Evolutionary conservation across 1,140 invertebrate genomes (phyloP).

Genomic region (Rhagoletis pomonella): DNA sequence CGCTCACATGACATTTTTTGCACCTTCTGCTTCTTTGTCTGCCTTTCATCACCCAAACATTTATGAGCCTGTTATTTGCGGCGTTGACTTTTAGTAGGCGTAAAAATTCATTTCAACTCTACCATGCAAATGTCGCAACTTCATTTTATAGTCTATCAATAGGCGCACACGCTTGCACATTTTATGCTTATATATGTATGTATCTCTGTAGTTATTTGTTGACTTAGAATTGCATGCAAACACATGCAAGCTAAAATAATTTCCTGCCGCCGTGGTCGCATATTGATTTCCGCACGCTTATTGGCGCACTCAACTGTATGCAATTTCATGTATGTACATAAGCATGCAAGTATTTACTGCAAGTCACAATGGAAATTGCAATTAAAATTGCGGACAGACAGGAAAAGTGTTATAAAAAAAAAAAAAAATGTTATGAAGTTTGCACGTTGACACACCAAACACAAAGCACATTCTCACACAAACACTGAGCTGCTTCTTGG

Average conservation of each 20-base stretch:
- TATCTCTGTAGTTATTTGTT: background rate
- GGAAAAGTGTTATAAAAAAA: background rate
- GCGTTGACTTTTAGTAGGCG: slow-evolving; percentile 44
- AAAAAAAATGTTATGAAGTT: background rate
- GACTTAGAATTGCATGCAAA: background rate
- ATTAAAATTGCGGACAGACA: slow-evolving; percentile 24
- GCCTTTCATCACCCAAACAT: slow-evolving; percentile 33
- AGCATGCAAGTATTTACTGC: background rate
- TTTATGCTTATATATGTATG: background rate
- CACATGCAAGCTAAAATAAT: background rate
- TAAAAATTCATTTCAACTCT: slow-evolving; percentile 39
- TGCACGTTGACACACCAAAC: background rate
- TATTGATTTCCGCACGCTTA: slow-evolving; percentile 44
- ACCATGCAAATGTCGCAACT: background rate
- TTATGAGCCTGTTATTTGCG: slow-evolving; percentile 31
- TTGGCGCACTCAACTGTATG: background rate
- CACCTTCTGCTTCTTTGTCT: background rate
- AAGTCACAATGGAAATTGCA: slow-evolving; percentile 29
- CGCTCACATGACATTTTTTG: background rate
- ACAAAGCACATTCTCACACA: background rate
- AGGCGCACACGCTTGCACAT: slow-evolving; percentile 31
- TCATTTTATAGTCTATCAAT: slow-evolving; percentile 38
- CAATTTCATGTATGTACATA: background rate
- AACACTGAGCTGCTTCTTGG: too few relatives aligned
- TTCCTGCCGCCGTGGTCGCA: slow-evolving; percentile 17